Conservation (phyloP, 2,888 invertebrate species). For the Lingula anatina region DNA sequence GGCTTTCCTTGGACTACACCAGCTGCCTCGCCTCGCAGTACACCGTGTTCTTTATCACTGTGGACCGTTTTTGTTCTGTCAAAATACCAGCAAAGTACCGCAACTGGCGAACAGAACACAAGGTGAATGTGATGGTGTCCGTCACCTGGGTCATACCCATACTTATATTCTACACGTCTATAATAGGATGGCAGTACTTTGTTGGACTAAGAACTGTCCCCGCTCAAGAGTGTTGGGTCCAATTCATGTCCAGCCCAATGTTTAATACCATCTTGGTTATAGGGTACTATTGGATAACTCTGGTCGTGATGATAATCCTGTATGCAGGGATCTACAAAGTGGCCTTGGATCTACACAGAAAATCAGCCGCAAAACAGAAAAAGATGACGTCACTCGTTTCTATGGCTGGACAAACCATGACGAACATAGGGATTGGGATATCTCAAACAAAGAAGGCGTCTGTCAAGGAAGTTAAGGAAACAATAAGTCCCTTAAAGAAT, state of each 20-base stretch:
- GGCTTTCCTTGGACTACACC: constrained; percentile 98
- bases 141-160: constrained; percentile 97
- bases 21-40: constrained; percentile 98
- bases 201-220: constrained; percentile 83
- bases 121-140: constrained; percentile 91
- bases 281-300: constrained; percentile 95
- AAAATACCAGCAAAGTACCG: constrained; percentile 96
- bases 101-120: constrained; percentile 90
- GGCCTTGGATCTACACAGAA: constrained; percentile 94
- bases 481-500: too few species aligned
- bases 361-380: constrained; percentile 90
- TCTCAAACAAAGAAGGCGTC: constrained; percentile 54
- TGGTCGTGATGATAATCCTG: constrained; percentile 88
- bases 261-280: constrained; percentile 96
- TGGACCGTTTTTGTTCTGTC: constrained; percentile 97
- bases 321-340: constrained; percentile 97
- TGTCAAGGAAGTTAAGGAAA: too few species aligned
- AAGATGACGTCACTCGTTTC: constrained; percentile 57
- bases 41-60: constrained; percentile 95
- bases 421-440: constrained; percentile 46
- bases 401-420: constrained; percentile 30
- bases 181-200: constrained; percentile 99
- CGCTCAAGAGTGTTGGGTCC: constrained; percentile 88
- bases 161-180: constrained; percentile 91
- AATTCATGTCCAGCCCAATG: constrained; percentile 93